A percentile compares a stretch with the other conserved stretches of the same genome.
These are phyloP conservation scores for Drosophila sturtevanti DNA, from an alignment of 1,140 invertebrate genomes.

Conservation along the genomic window DNA sequence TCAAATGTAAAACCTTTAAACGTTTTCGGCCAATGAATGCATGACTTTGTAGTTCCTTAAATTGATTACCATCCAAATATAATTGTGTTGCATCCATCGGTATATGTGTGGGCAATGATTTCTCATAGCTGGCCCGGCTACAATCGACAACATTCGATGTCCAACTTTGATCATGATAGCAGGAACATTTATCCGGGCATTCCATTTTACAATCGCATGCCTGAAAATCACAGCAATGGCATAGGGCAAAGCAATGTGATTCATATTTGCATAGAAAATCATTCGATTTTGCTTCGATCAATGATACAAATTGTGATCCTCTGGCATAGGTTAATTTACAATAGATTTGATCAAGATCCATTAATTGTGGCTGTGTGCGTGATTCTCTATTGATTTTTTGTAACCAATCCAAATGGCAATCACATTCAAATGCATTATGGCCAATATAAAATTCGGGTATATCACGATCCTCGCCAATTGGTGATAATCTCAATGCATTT, in stretches of 20 bases:
- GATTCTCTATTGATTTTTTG: constrained; percentile 91
- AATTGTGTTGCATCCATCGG: constrained; percentile 96
- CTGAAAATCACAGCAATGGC: constrained; percentile 96
- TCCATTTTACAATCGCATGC: constrained; percentile 98
- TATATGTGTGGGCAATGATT: constrained; percentile 90
- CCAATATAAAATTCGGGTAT: constrained; percentile 95
- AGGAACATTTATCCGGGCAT: constrained; percentile 94
- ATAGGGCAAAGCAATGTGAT: constrained; percentile 94
- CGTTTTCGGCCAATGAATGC: constrained; percentile 95
- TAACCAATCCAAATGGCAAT: constrained; percentile 88
- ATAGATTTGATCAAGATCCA: constrained; percentile 94
- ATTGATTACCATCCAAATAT: constrained; percentile 94
- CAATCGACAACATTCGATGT: constrained; percentile 96
- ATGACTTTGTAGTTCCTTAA: constrained; percentile 90
- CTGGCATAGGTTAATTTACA: constrained; percentile 94
- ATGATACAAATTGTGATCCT: constrained; percentile 89
- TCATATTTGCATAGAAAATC: constrained; percentile 96
- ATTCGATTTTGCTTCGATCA: constrained; percentile 92
- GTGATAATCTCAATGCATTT: constrained; percentile 92
- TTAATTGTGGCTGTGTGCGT: constrained; percentile 92
- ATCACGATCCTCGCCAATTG: constrained; percentile 89
- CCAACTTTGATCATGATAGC: constrained; percentile 96
- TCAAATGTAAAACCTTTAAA: constrained; percentile 91
- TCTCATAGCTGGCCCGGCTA: constrained; percentile 88
- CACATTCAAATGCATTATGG: constrained; percentile 94